Conservation (phyloP, 2,797 vertebrate species). For the Lacerta agilis region DNA sequence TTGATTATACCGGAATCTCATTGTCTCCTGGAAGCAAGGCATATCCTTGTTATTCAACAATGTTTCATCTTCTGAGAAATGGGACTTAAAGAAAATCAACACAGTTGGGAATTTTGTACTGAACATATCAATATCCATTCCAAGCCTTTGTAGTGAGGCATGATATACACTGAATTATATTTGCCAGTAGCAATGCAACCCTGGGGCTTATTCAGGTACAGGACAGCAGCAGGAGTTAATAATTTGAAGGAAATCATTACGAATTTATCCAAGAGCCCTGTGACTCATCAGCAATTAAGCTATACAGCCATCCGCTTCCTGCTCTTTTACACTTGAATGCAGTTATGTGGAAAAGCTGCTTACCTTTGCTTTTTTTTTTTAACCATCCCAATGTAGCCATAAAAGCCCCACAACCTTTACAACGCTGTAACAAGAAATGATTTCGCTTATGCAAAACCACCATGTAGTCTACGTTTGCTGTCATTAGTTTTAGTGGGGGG, state of each 20-base stretch:
- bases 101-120: no score
- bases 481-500: not conserved
- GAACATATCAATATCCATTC: not conserved
- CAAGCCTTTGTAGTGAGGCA: not conserved
- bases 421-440: not conserved
- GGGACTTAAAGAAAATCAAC: no score
- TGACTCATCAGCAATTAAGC: conserved; percentile 6
- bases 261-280: not conserved
- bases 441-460: not conserved
- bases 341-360: not conserved
- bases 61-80: no score
- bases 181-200: not conserved
- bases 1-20: no score
- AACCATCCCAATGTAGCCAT: not conserved
- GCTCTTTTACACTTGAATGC: not conserved
- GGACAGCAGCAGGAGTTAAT: not conserved
- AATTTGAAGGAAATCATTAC: not conserved
- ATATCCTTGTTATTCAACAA: no score
- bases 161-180: not conserved
- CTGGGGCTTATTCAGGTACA: not conserved
- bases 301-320: not conserved
- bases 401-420: not conserved
- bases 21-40: no score
- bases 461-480: not conserved
- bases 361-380: not conserved